These are phyloP conservation scores for Agapornis canus DNA, from an alignment of 2,797 vertebrate genomes.

Conservation along the genomic window DNA sequence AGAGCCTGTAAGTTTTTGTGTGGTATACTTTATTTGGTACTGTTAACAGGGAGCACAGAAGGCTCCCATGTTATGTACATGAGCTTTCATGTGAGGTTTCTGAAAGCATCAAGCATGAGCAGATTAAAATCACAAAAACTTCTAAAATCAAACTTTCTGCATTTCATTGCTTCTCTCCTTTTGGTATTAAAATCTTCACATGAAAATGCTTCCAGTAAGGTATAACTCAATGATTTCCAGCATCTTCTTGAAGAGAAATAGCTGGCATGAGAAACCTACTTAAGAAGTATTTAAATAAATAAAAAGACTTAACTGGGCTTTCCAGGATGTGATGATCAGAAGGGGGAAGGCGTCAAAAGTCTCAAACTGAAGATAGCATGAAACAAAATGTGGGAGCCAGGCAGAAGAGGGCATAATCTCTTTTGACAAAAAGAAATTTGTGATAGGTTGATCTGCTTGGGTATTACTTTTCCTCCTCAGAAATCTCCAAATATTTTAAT, in stretches of 20 bases:
- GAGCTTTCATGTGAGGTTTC: background rate
- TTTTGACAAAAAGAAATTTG: background rate
- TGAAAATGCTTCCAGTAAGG: background rate
- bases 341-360: background rate
- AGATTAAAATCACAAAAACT: background rate
- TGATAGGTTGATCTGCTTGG: background rate
- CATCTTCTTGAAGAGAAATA: background rate
- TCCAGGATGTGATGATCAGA: background rate
- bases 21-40: background rate
- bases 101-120: background rate
- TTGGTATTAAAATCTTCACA: background rate
- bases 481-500: background rate
- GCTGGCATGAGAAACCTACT: background rate
- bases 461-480: background rate
- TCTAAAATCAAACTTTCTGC: background rate
- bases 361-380: background rate
- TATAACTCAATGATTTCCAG: background rate
- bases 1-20: slow-evolving; percentile 87
- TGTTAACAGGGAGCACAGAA: background rate
- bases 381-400: background rate
- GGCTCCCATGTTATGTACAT: fast-evolving
- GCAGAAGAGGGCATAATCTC: background rate
- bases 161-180: background rate
- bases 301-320: background rate
- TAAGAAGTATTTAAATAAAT: background rate